Conservation (phyloP, 2,113 vertebrate species). For the Tonatia bakeri region DNA sequence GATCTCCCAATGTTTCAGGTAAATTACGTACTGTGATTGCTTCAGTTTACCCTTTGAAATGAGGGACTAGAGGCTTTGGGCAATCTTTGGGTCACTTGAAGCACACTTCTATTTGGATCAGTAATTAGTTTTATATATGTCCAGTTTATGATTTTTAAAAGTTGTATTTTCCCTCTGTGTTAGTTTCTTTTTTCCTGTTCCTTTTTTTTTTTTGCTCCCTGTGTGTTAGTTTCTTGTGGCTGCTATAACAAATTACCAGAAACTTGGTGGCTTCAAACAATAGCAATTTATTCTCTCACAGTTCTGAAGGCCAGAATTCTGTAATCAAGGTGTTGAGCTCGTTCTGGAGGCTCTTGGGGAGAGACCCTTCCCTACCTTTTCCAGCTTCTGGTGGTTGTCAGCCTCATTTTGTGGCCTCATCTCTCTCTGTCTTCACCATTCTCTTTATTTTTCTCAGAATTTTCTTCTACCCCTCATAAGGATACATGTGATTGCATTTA, state of each 20-base stretch:
- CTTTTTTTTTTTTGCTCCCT: not conserved
- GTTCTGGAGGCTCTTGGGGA: not conserved
- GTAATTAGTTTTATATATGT: not conserved
- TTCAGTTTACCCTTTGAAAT: conserved; percentile 37
- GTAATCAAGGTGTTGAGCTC: not conserved
- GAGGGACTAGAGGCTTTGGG: conserved; percentile 17
- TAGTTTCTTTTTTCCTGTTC: not conserved
- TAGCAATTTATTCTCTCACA: not conserved
- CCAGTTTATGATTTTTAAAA: not conserved
- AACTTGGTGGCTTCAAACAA: not conserved
- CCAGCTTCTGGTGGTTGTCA: not conserved
- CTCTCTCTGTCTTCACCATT: not conserved
- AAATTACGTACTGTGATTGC: not conserved
- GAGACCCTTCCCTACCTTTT: not conserved
- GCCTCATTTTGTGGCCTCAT: not conserved
- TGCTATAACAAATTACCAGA: not conserved
- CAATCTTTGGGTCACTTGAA: conserved; percentile 31
- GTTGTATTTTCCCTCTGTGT: not conserved
- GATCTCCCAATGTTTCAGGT: not conserved
- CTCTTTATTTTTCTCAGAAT: not conserved
- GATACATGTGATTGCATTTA: not conserved
- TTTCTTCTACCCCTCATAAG: not conserved
- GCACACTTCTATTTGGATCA: not conserved
- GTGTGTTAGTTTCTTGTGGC: not conserved
- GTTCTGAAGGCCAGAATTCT: conserved; percentile 15